Conservation (phyloP, 1,140 invertebrate genomes). For the Ips typographus region DNA sequence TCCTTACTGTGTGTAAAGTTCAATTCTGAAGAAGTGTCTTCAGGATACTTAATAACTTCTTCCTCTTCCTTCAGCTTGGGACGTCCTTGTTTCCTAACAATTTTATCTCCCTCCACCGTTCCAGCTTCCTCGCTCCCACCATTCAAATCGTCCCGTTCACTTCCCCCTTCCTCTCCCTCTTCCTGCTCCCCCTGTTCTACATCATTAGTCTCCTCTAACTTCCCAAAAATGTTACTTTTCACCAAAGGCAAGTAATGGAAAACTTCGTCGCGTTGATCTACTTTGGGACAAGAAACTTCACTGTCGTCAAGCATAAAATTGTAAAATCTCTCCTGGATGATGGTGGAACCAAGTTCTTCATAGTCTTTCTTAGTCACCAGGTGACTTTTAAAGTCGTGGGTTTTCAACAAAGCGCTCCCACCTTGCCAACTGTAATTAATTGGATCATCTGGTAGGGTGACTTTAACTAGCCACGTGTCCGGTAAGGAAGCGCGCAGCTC, state of each 20-base stretch:
- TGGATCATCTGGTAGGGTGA: conserved; percentile 74
- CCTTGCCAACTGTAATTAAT: conserved; percentile 87
- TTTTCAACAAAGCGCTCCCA: conserved; percentile 72
- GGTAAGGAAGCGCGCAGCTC: conserved; percentile 80
- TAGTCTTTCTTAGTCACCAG: conserved; percentile 83
- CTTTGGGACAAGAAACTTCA: conserved; percentile 8
- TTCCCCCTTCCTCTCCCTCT: not conserved
- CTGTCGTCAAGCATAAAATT: conserved; percentile 40
- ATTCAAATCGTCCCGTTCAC: not conserved
- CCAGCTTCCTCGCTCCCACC: not conserved
- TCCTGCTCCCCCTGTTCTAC: not conserved
- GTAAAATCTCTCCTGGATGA: conserved; percentile 47
- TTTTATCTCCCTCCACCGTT: not conserved
- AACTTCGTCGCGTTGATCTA: not conserved
- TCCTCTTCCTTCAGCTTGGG: not conserved
- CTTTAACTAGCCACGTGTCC: conserved; percentile 72
- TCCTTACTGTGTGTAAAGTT: conserved; percentile 27
- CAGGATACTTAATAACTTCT: conserved; percentile 2
- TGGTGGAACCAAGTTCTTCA: conserved; percentile 73
- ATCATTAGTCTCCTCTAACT: conserved; percentile 19
- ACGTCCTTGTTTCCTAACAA: not conserved
- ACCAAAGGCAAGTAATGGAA: conserved; percentile 32
- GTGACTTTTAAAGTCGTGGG: conserved; percentile 71
- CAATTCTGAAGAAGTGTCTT: conserved; percentile 7
- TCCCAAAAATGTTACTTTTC: conserved; percentile 36